A percentile compares a stretch with the other conserved stretches of the same genome.
phyloP scores from a whole-genome alignment of 1,140 invertebrate species.

The Hycleus phaleratus region DNA sequence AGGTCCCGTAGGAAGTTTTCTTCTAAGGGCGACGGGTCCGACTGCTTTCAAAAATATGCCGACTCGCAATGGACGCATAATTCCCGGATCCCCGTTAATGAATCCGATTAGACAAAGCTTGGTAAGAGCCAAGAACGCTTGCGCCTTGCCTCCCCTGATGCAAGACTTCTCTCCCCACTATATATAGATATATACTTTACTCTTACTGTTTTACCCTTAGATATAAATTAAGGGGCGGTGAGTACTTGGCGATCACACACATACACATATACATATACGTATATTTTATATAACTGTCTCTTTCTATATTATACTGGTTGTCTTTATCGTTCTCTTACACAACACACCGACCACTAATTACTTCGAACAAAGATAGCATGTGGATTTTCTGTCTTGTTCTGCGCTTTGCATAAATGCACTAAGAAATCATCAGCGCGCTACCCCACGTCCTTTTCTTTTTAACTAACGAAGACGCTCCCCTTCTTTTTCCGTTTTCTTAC shows the following conservation, averaged over 20 bases:
- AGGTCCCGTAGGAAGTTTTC: slow-evolving; percentile 31
- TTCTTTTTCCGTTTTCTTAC: slow-evolving; percentile 30
- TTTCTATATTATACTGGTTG: too few species aligned
- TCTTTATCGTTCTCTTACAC: slow-evolving; percentile 21
- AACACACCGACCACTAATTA: slow-evolving; percentile 39
- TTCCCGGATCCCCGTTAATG: slow-evolving; percentile 48
- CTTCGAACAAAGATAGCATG: slow-evolving; percentile 31
- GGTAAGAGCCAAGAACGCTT: slow-evolving; percentile 41
- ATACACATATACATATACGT: slow-evolving; percentile 19
- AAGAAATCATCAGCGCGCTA: slow-evolving; percentile 37
- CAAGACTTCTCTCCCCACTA: slow-evolving; percentile 30
- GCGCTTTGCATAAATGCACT: slow-evolving; percentile 41
- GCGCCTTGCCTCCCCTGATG: slow-evolving; percentile 38
- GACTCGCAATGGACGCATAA: slow-evolving; percentile 47
- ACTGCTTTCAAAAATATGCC: slow-evolving; percentile 43
- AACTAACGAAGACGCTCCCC: slow-evolving; percentile 19
- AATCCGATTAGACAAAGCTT: slow-evolving; percentile 49
- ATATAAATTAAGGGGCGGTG: slow-evolving; percentile 43
- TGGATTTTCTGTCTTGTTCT: slow-evolving; percentile 26
- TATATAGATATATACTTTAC: slow-evolving; percentile 26
- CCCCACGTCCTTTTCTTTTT: slow-evolving; percentile 15
- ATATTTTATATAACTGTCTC: too few species aligned
- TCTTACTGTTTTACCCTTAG: slow-evolving; percentile 43
- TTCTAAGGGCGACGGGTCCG: slow-evolving; percentile 33
- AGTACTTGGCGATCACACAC: slow-evolving; percentile 41